phyloP scores from a whole-genome alignment of 2,113 vertebrate genomes.

The Malurus elegans region DNA sequence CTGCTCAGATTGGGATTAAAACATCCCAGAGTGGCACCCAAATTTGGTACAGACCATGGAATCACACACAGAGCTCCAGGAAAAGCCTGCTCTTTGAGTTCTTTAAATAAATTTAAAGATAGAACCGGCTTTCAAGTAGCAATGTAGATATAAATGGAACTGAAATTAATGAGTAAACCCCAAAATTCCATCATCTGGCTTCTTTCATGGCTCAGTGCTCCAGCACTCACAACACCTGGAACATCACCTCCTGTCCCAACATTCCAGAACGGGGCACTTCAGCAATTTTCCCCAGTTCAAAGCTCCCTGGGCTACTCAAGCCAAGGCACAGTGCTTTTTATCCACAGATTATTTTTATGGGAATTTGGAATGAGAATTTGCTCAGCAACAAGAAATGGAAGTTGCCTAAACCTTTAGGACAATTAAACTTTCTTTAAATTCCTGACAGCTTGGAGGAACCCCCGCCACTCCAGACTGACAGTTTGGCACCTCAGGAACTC shows the following conservation, averaged over 20 bases:
- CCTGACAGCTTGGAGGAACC: background rate
- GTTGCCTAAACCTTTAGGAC: background rate
- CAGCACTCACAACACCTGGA: fast-evolving
- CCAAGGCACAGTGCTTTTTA: background rate
- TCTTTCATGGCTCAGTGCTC: background rate
- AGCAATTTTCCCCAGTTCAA: background rate
- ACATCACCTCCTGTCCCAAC: background rate
- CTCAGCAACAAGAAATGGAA: background rate
- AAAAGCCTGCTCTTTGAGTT: background rate
- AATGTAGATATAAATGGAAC: fast-evolving
- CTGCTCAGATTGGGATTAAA: fast-evolving
- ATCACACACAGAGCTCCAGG: background rate
- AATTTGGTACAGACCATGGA: fast-evolving
- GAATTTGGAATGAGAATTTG: background rate
- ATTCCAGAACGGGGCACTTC: background rate
- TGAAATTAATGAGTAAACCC: fast-evolving
- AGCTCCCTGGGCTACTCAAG: background rate
- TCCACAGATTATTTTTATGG: background rate
- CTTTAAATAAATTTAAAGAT: background rate
- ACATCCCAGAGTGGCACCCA: fast-evolving
- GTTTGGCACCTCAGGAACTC: background rate
- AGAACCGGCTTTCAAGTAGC: background rate
- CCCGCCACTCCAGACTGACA: background rate
- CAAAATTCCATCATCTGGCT: background rate
- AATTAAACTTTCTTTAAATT: background rate